A percentile compares a stretch with the other conserved stretches of the same genome.
phyloP scores from a whole-genome alignment of 2,888 invertebrate genomes.

The Drosophila borealis region DNA sequence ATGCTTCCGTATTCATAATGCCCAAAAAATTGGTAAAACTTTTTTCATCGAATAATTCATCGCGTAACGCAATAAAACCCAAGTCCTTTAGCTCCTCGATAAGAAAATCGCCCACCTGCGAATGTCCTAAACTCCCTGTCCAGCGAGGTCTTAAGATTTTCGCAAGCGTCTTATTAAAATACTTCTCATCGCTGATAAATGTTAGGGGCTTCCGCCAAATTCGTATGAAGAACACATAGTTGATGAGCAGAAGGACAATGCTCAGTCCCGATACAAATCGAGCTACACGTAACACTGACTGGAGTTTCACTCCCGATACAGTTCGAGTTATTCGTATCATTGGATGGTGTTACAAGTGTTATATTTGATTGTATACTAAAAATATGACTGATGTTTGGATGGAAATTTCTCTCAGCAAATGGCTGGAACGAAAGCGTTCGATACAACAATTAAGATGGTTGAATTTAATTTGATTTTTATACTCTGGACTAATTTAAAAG shows the following conservation, averaged over 20 bases:
- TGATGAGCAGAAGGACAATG: slow-evolving; percentile 19
- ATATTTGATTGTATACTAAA: slow-evolving; percentile 4
- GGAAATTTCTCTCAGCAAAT: background rate
- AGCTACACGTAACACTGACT: background rate
- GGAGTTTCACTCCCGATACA: too few relatives aligned
- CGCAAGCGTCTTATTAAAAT: slow-evolving; percentile 43
- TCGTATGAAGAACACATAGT: background rate
- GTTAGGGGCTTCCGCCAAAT: background rate
- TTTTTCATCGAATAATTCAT: slow-evolving; percentile 71
- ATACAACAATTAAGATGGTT: background rate
- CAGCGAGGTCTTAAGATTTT: slow-evolving; percentile 41
- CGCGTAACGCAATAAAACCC: slow-evolving; percentile 32
- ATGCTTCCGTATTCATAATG: slow-evolving; percentile 88
- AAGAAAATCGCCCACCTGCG: slow-evolving; percentile 35
- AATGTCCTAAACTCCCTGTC: slow-evolving; percentile 43
- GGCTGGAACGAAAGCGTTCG: slow-evolving; percentile 16
- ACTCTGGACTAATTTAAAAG: too few relatives aligned
- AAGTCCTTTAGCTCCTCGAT: slow-evolving; percentile 15
- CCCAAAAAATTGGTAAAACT: slow-evolving; percentile 88
- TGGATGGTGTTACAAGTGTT: background rate
- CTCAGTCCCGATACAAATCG: slow-evolving; percentile 1
- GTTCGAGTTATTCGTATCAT: background rate
- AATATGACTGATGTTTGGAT: background rate
- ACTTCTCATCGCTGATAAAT: slow-evolving; percentile 23
- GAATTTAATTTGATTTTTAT: too few relatives aligned